Conservation (phyloP, 2,113 vertebrate genomes). For the Brachionichthys hirsutus region DNA sequence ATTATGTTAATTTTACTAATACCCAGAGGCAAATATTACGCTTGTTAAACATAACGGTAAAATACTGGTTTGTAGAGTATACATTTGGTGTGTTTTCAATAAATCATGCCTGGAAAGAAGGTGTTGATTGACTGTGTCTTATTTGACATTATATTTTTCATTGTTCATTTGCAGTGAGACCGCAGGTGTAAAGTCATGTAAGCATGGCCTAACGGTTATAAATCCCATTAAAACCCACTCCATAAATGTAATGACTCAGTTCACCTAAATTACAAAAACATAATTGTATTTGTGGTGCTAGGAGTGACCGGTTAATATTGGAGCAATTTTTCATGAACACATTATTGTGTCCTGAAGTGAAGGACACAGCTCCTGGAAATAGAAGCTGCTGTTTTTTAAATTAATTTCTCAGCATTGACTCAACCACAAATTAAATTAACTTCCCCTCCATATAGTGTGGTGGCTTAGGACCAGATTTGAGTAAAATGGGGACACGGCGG, state of each 20-base stretch:
- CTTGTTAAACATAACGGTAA: conserved; percentile 84
- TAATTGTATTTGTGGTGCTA: neutral
- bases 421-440: neutral
- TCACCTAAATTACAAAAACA: neutral
- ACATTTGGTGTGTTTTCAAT: conserved; percentile 97
- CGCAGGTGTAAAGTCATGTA: too few species aligned
- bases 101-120: conserved; percentile 89
- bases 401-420: neutral
- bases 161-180: too few species aligned
- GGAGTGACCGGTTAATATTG: neutral
- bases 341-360: too few species aligned
- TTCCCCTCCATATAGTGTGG: neutral
- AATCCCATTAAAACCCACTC: neutral
- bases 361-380: too few species aligned
- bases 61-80: conserved; percentile 93
- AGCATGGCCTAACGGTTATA: neutral
- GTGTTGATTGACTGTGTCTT: conserved; percentile 11
- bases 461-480: too few species aligned
- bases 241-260: neutral
- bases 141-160: conserved; percentile 6
- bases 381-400: too few species aligned
- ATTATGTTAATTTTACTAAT: conserved; percentile 91
- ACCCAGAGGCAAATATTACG: conserved; percentile 85
- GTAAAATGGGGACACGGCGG: too few species aligned
- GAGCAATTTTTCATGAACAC: too few species aligned